A percentile compares a stretch with the other conserved stretches of the same genome.
phyloP scores from a whole-genome alignment of 2,113 vertebrate species.

The Morone saxatilis region DNA sequence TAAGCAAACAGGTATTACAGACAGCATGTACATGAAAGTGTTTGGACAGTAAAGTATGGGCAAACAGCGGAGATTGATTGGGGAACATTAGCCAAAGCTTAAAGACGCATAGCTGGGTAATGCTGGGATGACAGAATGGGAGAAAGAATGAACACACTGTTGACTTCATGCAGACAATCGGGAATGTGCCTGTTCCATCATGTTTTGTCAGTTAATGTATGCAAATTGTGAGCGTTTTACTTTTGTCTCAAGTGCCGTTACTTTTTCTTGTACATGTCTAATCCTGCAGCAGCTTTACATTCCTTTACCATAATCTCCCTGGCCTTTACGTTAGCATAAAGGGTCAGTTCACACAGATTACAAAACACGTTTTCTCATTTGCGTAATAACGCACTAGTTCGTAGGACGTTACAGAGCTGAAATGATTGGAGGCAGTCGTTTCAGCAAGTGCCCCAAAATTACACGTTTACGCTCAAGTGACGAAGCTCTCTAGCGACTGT shows the following conservation, averaged over 20 bases:
- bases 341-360: neutral
- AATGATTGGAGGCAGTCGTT: no score
- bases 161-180: neutral
- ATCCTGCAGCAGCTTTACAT: slow-evolving; percentile 20
- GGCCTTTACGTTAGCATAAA: neutral
- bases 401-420: no score
- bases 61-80: slow-evolving; percentile 63
- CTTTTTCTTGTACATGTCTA: neutral
- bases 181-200: slow-evolving; percentile 38
- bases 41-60: slow-evolving; percentile 66
- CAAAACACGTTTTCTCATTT: neutral
- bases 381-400: no score
- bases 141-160: neutral
- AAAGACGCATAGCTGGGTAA: slow-evolving; percentile 39
- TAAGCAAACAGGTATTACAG: slow-evolving; percentile 16
- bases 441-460: no score
- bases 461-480: no score
- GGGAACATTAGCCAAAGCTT: slow-evolving; percentile 17
- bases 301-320: neutral
- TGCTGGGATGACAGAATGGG: slow-evolving; percentile 51
- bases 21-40: slow-evolving; percentile 23
- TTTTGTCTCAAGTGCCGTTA: slow-evolving; percentile 11
- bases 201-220: slow-evolving; percentile 11
- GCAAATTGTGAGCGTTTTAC: neutral
- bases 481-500: no score